Base-by-base conservation (phyloP, 2,888 invertebrate genomes). In the Gastrophysa polygoni region DNA sequence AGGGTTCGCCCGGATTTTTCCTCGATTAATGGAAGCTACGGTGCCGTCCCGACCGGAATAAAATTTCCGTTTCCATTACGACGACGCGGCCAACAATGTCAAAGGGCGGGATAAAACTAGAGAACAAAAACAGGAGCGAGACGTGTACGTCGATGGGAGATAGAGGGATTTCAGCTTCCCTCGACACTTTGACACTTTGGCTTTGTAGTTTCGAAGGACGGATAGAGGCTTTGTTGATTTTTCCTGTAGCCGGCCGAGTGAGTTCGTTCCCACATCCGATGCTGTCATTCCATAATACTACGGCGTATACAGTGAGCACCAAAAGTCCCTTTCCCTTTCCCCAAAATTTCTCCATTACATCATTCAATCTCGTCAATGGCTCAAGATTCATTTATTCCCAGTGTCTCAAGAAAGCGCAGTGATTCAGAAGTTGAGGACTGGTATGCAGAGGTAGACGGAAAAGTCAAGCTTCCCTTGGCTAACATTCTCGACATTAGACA, bases 121-220 rank as follows among this genome's bases (percentile, higher is more conserved):
- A 38, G 38, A 38, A n/a, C 38, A 11, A 48, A 32, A 47, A 54
- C 54, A 54, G 28, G 38, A 24, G 44, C 54, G 24, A 54, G 28
- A 16, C 24, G 54, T 43, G 43, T 43, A 43, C 11, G 21, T 43
- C 43, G 24, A 38, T 14, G 14, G 34, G 16, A 24, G 21, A 54
- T 44, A 24, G 16, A 52, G 38, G 52, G 20, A 54, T 28, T 54
- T 43, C 10, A 28, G 38, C 24, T n/a, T n/a, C n/a, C n/a, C n/a
- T 16, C 43, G 16, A 6, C 21, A 54, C 54, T 54, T 43, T 43
- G 43, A 54, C 21, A 54, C 28, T 24, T 14, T 38, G 14, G 52
- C 52, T 54, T 54, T 54, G 54, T 54, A 52, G 43, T 54, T 14
- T 21, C 10, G 4, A 43, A n/a, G 14, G 50, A 48, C 28, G 55